Percentiles rank a stretch among this genome's conserved stretches.
These are phyloP conservation scores for Drosophila niveifrons DNA, from an alignment of 2,888 invertebrate genomes.

Conservation along the genomic window DNA sequence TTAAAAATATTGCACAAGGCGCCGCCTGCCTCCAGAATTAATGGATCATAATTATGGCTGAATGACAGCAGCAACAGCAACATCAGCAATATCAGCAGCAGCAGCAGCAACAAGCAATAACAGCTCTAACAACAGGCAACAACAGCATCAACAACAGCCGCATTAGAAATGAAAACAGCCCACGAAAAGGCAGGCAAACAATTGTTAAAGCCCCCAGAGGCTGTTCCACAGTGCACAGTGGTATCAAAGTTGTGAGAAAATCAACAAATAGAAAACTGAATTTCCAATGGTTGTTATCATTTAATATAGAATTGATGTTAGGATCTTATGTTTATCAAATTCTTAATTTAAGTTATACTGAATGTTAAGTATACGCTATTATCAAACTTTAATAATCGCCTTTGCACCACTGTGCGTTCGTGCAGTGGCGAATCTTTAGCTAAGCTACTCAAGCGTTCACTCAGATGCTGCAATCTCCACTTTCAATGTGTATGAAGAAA, in stretches of 20 bases:
- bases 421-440: slow-evolving; percentile 8
- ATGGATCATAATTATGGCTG: slow-evolving; percentile 79
- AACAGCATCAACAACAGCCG: slow-evolving; percentile 39
- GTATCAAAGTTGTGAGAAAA: neutral
- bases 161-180: slow-evolving; percentile 75
- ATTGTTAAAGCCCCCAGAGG: slow-evolving; percentile 34
- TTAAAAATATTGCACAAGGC: slow-evolving; percentile 81
- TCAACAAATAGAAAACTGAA: neutral
- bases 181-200: slow-evolving; percentile 33
- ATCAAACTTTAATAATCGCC: neutral
- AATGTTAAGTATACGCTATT: fast-evolving
- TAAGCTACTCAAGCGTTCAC: slow-evolving; percentile 36
- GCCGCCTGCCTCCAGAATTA: slow-evolving; percentile 73
- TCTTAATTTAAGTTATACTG: too few species aligned
- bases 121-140: slow-evolving; percentile 10
- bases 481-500: slow-evolving; percentile 47
- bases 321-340: too few species aligned
- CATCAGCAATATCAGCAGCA: slow-evolving; percentile 17
- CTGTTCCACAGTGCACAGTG: slow-evolving; percentile 40
- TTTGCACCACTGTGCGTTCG: slow-evolving; percentile 27
- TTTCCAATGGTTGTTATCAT: too few species aligned
- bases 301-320: too few species aligned
- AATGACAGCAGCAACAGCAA: slow-evolving; percentile 55
- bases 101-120: slow-evolving; percentile 32
- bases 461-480: slow-evolving; percentile 53